Percentiles rank a stretch among this genome's conserved stretches.
These are phyloP conservation scores for Aramus guarauna DNA, from an alignment of 2,113 vertebrate genomes.

Conservation along the genomic window DNA sequence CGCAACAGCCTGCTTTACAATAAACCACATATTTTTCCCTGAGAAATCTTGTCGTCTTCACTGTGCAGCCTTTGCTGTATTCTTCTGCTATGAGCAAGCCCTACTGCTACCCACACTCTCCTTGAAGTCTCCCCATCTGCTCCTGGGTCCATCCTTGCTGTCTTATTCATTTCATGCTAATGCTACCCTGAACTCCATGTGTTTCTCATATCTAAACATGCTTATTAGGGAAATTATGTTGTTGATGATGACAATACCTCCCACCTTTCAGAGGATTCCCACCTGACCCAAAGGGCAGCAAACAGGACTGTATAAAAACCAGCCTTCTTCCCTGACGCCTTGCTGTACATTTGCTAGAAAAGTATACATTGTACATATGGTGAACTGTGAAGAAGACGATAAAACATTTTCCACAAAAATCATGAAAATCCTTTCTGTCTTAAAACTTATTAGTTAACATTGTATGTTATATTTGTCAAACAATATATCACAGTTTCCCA, in stretches of 20 bases:
- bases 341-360: background rate
- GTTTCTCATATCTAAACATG: background rate
- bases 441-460: background rate
- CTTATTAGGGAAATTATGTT: background rate
- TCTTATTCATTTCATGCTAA: background rate
- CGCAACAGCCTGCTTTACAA: background rate
- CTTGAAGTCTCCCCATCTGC: background rate
- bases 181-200: background rate
- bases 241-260: background rate
- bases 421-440: background rate
- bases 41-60: background rate
- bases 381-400: background rate
- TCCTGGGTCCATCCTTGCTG: background rate
- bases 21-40: background rate
- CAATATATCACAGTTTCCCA: background rate
- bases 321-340: background rate
- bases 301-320: background rate
- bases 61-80: background rate
- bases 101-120: background rate
- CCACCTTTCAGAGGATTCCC: background rate
- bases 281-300: background rate
- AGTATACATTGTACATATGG: background rate
- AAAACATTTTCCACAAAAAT: background rate
- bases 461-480: background rate
- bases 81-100: background rate